Conservation (phyloP, 2,113 vertebrate genomes). For the Phyllostomus discolor region DNA sequence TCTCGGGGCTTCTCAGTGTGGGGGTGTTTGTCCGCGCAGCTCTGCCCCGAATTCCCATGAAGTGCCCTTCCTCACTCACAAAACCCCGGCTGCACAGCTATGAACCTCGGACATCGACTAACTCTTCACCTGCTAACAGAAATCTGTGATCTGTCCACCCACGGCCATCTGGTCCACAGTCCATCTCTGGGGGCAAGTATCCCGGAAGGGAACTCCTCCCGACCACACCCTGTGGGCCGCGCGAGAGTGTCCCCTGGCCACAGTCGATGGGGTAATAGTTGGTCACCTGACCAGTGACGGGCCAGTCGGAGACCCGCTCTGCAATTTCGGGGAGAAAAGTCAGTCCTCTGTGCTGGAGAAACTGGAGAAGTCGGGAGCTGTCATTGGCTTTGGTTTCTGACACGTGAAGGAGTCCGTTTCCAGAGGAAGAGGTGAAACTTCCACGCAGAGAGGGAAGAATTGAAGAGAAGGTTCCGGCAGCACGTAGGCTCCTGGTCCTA, state of each 20-base stretch:
- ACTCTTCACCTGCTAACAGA: background rate
- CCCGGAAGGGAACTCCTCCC: background rate
- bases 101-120: background rate
- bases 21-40: background rate
- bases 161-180: background rate
- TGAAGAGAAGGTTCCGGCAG: background rate
- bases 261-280: background rate
- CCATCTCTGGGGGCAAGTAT: background rate
- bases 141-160: background rate
- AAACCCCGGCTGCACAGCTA: background rate
- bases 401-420: background rate
- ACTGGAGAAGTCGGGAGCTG: background rate
- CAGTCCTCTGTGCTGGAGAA: background rate
- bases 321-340: background rate
- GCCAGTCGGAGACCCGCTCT: background rate
- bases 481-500: too few species aligned
- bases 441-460: background rate
- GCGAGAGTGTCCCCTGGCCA: rapidly evolving
- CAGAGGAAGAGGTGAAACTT: background rate
- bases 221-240: background rate
- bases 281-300: background rate
- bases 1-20: background rate
- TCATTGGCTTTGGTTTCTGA: background rate
- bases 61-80: background rate
- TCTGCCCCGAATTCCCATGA: background rate